phyloP scores from a whole-genome alignment of 2,888 invertebrate genomes.

The Steinernema carpocapsae region DNA sequence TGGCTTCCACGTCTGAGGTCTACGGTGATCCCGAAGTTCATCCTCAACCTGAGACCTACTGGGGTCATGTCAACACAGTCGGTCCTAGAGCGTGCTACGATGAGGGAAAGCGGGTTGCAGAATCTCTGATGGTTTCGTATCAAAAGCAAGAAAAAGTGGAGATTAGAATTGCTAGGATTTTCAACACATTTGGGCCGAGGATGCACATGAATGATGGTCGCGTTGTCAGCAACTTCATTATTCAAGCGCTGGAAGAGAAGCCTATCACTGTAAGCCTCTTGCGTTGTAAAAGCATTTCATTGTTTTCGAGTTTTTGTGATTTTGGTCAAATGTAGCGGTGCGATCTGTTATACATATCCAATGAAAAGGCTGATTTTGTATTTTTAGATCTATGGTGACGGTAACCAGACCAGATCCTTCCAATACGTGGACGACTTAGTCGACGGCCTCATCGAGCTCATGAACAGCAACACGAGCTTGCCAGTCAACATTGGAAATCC shows the following conservation, averaged over 20 bases:
- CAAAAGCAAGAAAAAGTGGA: conserved; percentile 91
- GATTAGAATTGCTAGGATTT: conserved; percentile 94
- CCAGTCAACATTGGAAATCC: conserved; percentile 98
- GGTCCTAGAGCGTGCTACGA: conserved; percentile 89
- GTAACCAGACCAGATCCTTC: conserved; percentile 83
- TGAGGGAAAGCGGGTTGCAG: conserved; percentile 97
- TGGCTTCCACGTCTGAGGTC: conserved; percentile 97
- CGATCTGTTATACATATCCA: too few relatives aligned
- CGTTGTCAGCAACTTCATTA: conserved; percentile 96
- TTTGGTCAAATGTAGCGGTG: too few relatives aligned
- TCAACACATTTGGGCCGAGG: conserved; percentile 96
- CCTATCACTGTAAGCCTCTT: conserved; percentile 83
- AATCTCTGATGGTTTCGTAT: conserved; percentile 93
- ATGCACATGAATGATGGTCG: conserved; percentile 99
- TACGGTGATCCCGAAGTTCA: conserved; percentile 95
- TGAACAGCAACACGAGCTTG: conserved; percentile 88
- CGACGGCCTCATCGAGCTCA: conserved; percentile 86
- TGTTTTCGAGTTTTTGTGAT: conserved; percentile 4
- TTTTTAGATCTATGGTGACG: conserved; percentile 73
- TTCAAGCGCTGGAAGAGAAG: conserved; percentile 91
- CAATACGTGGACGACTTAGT: conserved; percentile 97
- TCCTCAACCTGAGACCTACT: conserved; percentile 89
- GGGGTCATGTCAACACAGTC: conserved; percentile 99
- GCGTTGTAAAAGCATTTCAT: background rate
- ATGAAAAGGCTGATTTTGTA: too few relatives aligned